Evolutionary conservation across 2,797 vertebrate species (phyloP).

Genomic region (Loris lydekkerianus): DNA sequence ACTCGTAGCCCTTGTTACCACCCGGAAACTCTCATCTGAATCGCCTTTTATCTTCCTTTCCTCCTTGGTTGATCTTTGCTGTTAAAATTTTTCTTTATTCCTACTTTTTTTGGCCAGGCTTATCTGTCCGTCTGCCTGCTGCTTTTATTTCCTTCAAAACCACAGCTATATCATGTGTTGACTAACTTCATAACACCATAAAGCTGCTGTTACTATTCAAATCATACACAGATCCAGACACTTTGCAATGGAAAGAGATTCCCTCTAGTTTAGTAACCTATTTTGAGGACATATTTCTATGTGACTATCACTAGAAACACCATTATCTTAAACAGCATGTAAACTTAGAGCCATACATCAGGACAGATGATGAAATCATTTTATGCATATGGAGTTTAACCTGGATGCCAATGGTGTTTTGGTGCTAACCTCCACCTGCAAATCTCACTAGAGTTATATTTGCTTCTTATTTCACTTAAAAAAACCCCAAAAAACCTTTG

Average conservation of each 20-base stretch:
- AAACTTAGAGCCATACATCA: not conserved
- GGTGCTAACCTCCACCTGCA: not conserved
- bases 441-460: not conserved
- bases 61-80: constrained; percentile 12
- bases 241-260: constrained; percentile 49
- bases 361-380: not conserved
- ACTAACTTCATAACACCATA: constrained; percentile 64
- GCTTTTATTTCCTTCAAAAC: constrained; percentile 65
- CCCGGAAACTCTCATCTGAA: not conserved
- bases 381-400: constrained; percentile 37
- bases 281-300: constrained; percentile 60
- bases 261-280: constrained; percentile 61
- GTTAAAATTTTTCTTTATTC: constrained; percentile 20
- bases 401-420: not conserved
- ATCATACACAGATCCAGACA: constrained; percentile 28
- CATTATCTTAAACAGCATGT: constrained; percentile 72
- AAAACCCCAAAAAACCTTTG: not conserved
- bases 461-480: not conserved
- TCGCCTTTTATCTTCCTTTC: not conserved
- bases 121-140: constrained; percentile 62
- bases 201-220: constrained; percentile 68
- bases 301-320: constrained; percentile 60
- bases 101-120: constrained; percentile 21
- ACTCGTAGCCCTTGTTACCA: not conserved
- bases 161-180: constrained; percentile 66